phyloP scores from a whole-genome alignment of 1,140 invertebrate species.

The Ceratina japonica region DNA sequence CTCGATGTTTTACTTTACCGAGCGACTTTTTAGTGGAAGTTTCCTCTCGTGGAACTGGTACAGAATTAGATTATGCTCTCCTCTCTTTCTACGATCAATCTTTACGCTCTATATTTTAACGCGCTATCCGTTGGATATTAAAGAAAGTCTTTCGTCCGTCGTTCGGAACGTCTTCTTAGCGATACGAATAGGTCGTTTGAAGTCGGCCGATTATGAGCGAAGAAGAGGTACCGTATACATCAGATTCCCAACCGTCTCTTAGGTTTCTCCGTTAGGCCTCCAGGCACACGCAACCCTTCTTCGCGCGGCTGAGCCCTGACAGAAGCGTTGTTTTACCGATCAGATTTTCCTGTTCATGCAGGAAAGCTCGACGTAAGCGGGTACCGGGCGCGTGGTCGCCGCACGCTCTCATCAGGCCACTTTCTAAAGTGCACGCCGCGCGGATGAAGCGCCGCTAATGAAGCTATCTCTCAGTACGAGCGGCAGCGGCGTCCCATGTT shows the following conservation, averaged over 20 bases:
- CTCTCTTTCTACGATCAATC: too few relatives aligned
- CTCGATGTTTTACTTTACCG: background rate
- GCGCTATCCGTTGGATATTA: too few relatives aligned
- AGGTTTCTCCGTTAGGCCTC: background rate
- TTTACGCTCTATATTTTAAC: too few relatives aligned
- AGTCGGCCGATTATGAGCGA: too few relatives aligned
- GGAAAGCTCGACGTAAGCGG: conserved; percentile 15
- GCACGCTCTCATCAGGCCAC: conserved; percentile 65
- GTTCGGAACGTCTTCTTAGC: too few relatives aligned
- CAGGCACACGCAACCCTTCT: background rate
- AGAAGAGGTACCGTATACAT: too few relatives aligned
- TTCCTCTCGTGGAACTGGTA: background rate
- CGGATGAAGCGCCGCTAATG: conserved; percentile 72
- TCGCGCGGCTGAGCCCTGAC: background rate
- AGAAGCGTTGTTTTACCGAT: background rate
- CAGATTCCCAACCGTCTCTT: background rate
- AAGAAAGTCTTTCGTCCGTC: too few relatives aligned
- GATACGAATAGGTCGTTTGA: too few relatives aligned
- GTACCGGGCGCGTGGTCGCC: conserved; percentile 40
- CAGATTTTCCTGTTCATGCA: conserved; percentile 27
- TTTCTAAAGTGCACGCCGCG: conserved; percentile 69
- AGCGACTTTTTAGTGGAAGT: background rate
- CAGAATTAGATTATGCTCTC: too few relatives aligned
- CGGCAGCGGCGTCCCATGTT: conserved; percentile 58
- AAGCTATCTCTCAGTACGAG: conserved; percentile 67